Evolutionary conservation across 64 coral and sea anemone genomes (phyloP).

Genomic region (Dendronephthya gigantea): DNA sequence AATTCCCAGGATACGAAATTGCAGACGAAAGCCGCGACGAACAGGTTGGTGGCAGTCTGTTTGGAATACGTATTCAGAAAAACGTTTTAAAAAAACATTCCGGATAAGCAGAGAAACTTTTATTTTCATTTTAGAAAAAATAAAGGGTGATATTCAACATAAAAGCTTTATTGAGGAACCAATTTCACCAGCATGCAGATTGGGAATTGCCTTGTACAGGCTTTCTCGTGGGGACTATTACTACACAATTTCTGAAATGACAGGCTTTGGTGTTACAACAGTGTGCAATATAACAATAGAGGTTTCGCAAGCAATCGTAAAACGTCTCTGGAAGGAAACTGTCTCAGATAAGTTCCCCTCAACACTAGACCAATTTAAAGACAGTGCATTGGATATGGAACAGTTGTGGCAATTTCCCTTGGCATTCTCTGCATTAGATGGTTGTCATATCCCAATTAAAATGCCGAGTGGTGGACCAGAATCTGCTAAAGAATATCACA

Average conservation of each 20-base stretch:
- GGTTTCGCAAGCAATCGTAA: neutral
- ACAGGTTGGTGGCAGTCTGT: neutral
- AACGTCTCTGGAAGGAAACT: neutral
- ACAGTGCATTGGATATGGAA: neutral
- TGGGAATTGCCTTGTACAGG: neutral
- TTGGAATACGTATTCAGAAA: neutral
- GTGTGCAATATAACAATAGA: neutral
- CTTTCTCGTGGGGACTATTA: neutral
- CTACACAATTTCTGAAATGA: neutral
- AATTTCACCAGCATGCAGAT: neutral
- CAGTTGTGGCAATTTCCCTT: neutral
- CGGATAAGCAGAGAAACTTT: neutral
- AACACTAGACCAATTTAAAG: neutral
- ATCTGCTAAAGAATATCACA: constrained; percentile 5
- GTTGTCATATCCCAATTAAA: constrained; percentile 11
- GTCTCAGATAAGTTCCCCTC: neutral
- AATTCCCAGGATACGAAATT: no score
- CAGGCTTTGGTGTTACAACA: neutral
- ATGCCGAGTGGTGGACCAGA: neutral
- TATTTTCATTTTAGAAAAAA: neutral
- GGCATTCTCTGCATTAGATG: neutral
- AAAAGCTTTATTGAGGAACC: neutral
- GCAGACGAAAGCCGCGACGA: no score
- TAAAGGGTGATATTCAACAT: neutral
- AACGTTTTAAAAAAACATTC: neutral